These are phyloP conservation scores for Tenthredo mesomela DNA, from an alignment of 2,888 invertebrate genomes.

Conservation along the genomic window DNA sequence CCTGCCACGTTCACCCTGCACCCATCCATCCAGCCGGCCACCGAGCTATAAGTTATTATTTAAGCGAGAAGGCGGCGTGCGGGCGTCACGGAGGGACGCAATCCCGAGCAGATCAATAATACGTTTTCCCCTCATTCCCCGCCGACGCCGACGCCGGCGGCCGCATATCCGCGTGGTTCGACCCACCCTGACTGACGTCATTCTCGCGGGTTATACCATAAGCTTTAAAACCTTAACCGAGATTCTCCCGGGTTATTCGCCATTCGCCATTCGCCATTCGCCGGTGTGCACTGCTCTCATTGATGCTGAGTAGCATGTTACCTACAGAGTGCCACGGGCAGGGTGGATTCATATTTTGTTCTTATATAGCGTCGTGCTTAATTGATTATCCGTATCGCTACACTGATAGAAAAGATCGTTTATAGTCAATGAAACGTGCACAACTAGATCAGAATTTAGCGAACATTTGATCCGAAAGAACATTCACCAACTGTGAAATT, in stretches of 20 bases:
- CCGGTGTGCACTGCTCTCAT: background rate
- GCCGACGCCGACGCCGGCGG: background rate
- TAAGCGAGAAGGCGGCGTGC: background rate
- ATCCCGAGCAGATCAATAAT: constrained; percentile 26
- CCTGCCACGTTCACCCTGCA: background rate
- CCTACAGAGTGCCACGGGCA: too few relatives aligned
- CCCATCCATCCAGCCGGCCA: background rate
- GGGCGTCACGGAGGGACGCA: constrained; percentile 37
- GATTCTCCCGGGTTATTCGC: background rate
- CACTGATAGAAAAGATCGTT: too few relatives aligned
- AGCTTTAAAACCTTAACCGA: background rate
- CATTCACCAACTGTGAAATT: too few relatives aligned
- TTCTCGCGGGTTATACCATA: background rate
- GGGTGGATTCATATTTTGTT: background rate
- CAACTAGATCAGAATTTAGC: too few relatives aligned
- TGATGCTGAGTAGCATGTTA: background rate
- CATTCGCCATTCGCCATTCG: background rate
- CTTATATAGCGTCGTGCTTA: background rate
- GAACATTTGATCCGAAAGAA: too few relatives aligned
- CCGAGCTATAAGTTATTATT: constrained; percentile 31
- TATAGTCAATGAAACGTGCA: too few relatives aligned
- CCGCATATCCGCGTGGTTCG: constrained; percentile 40
- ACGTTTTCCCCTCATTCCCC: constrained; percentile 26
- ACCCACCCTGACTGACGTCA: constrained; percentile 39
- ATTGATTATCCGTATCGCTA: background rate